Base-by-base conservation (phyloP, 2,797 vertebrate species). In the Coilia nasus region DNA sequence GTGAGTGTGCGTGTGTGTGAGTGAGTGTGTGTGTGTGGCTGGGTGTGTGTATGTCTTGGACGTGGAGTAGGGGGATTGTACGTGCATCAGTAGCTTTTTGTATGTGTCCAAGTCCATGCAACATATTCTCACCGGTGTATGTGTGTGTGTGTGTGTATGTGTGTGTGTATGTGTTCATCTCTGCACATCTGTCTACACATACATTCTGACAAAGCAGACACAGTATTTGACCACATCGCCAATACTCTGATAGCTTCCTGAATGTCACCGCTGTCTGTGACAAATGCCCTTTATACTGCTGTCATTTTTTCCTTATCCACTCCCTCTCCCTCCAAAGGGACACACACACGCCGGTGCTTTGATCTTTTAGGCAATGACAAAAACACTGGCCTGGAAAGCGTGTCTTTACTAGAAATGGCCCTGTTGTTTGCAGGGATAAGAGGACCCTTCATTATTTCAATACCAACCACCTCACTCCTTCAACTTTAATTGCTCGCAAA, bases 31-130 rank as follows among this genome's bases (percentile, higher is more conserved):
- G 3, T 47, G 81, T 87, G 46, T 81, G 46, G 54, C 47, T 67
- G 25, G 56, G 56, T 82, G 80, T 87, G n/a, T 71, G 84, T 87
- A 85, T 85, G n/a, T n/a, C n/a, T n/a, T n/a, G n/a, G n/a, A n/a
- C n/a, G n/a, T n/a, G n/a, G n/a, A n/a, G n/a, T n/a, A n/a, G n/a
- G n/a, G n/a, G n/a, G 0, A 0, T 10, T 21, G 21, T 56, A 47
- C 57, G 71, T 11, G 46, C 62, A 35, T 71, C 54, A 31, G n/a
- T n/a, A 21, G 71, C 0, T 2, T 28, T 46, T 44, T 17, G 19
- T 47, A 6, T 56, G 14, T 25, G 19, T 54, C 78, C 19, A 50
- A 1, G 17, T 10, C 4, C 47, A 50, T 50, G 47, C 47, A 50
- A 11, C 12, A 11, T 50, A 11, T 50, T 0, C 3, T 50, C 12